Base-by-base conservation (phyloP, 2,888 invertebrate genomes). In the Erebia palarica region DNA sequence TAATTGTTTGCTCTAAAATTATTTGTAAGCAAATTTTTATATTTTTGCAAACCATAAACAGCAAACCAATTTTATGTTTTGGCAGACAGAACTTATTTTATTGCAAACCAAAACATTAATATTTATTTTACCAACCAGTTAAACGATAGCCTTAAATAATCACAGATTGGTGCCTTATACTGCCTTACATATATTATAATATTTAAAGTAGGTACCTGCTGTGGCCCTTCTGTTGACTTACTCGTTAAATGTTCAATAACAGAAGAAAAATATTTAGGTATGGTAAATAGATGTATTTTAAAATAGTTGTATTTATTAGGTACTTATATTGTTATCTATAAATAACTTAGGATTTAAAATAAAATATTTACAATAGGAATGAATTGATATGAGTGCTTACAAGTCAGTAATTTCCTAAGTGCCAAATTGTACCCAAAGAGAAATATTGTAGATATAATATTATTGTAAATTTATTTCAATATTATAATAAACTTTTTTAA, bases 401-500 rank as follows among this genome's bases (percentile, higher is more conserved):
- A 80, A 82, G 74, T 74, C 71, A 70, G 66, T 72, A 69, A 42
- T 69, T 68, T 7, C 36, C 36, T 36, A 74, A 68, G 70, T 75
- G 72, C 72, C 76, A 84, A 82, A 63, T 75, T 82, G 67, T 82
- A 82, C 82, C 85, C 84, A 84, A 82, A 82, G 78, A 73, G 64
- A 75, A 55, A 60, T 68, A 79, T 78, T 82, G 78, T 80, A 79
- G 83, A 81, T 82, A 84, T 79, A 36, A 18, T 58, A 13, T 21
- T 77, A 81, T 80, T 83, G 80, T 80, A 84, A 86, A 86, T 88
- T 86, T 85, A 84, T 85, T 83, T 73, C 80, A 82, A 84, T 82
- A 75, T 51, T 13, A 7, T 80, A 85, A 79, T 82, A 85, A 74
- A 72, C 18, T 64, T 60, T 18, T 66, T 68, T 21, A 42, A 36